These are phyloP conservation scores for Streptopelia turtur DNA, from an alignment of 2,797 vertebrate genomes.

Conservation along the genomic window DNA sequence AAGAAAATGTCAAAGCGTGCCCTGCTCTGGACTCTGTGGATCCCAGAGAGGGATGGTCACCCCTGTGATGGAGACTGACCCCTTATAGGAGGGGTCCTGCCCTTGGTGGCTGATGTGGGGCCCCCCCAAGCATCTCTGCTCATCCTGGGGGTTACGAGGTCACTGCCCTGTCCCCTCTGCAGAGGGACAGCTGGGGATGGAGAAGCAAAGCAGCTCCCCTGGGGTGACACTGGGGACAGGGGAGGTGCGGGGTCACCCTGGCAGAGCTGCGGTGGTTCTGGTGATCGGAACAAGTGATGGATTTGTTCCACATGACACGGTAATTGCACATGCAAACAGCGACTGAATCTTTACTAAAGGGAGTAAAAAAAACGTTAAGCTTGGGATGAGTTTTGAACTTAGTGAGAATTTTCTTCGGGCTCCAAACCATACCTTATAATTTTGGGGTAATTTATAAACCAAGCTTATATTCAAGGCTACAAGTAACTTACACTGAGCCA, in stretches of 20 bases:
- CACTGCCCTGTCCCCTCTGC: background rate
- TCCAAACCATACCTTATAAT: background rate
- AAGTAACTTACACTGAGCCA: background rate
- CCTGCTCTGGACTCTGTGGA: background rate
- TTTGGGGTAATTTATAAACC: background rate
- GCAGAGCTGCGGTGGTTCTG: background rate
- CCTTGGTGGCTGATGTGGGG: background rate
- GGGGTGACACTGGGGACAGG: background rate
- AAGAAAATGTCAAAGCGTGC: background rate
- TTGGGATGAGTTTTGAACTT: background rate
- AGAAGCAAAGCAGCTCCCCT: background rate
- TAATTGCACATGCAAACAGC: background rate
- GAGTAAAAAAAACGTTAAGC: background rate
- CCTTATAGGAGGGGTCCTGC: background rate
- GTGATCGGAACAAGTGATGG: background rate
- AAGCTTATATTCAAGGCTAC: background rate
- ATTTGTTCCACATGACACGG: fast-evolving
- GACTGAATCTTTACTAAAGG: background rate
- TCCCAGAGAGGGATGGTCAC: fast-evolving
- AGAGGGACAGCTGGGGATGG: background rate
- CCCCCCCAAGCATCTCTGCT: background rate
- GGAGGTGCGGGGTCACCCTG: background rate
- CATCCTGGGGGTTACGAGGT: fast-evolving
- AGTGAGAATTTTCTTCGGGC: background rate
- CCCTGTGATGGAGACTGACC: background rate